phyloP scores from a whole-genome alignment of 2,888 invertebrate species.

The Scrobipalpa atriplicella region DNA sequence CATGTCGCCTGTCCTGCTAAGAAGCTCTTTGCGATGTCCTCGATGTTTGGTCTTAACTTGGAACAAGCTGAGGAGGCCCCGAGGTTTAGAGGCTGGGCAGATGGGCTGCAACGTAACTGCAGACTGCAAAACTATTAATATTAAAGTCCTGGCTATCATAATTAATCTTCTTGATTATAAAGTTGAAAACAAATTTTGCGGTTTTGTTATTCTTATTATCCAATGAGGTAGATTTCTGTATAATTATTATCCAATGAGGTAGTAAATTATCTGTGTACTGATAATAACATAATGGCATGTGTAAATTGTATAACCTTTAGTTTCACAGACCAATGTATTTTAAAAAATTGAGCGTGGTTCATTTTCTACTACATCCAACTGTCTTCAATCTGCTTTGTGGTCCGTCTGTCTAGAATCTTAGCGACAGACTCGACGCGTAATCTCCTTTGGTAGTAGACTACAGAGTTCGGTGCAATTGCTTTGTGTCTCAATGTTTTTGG shows the following conservation, averaged over 20 bases:
- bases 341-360: too few species aligned
- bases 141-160: too few species aligned
- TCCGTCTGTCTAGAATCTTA: slow-evolving; percentile 2
- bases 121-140: neutral
- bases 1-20: slow-evolving; percentile 11
- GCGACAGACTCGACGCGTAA: slow-evolving; percentile 1
- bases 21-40: neutral
- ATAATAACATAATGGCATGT: too few species aligned
- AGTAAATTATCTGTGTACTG: too few species aligned
- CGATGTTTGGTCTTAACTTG: slow-evolving; percentile 7
- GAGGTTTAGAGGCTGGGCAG: neutral
- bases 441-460: slow-evolving; percentile 1
- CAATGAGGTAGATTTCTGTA: too few species aligned
- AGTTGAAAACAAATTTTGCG: too few species aligned
- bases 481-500: slow-evolving; percentile 20
- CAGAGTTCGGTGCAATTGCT: slow-evolving; percentile 10
- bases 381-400: neutral
- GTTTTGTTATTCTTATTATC: too few species aligned
- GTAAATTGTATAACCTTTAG: too few species aligned
- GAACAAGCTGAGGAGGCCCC: neutral
- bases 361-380: too few species aligned
- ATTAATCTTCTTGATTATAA: too few species aligned
- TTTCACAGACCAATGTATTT: too few species aligned
- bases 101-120: neutral
- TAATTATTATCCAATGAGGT: too few species aligned